Base-by-base conservation (phyloP, 1,140 invertebrate species). In the Aradophagus sp. region DNA sequence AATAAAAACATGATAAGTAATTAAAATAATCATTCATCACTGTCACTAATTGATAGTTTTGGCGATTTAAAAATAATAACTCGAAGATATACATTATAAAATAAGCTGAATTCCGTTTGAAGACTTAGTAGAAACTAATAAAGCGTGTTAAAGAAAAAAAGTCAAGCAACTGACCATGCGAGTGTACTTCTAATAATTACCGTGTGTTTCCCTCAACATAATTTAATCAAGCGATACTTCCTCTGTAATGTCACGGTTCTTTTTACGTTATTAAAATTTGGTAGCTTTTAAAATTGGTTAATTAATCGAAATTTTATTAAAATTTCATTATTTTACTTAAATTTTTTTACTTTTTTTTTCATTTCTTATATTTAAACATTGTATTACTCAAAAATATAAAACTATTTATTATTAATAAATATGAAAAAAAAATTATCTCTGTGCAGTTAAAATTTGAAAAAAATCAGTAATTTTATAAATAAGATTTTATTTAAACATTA, bases 101-200 rank as follows among this genome's bases (percentile, higher is more conserved):
- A n/a, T n/a, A n/a, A n/a, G n/a, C n/a, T n/a, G n/a, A 23, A 23
- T 23, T 23, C 4, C 4, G 20, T 8, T 23, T 23, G 4, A 4
- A 23, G 8, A 23, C 8, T 23, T 4, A 23, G 4, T 4, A 23
- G 8, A 23, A 23, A 23, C 8, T 23, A 36, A 36, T 2, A 10
- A 36, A 7, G 17, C 15, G 10, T 36, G 34, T 34, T 5, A 12
- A 4, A 14, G 15, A 29, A 15, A 44, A 48, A 73, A 80, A 47
- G 39, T 62, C n/a, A 62, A 26, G 55, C 73, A 23, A 74, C 66
- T 14, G 31, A 83, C 11, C 44, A 63, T 13, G 71, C 39, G 4
- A 65, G 81, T 7, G 66, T 78, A 27, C 63, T 77, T 27, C 76
- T 74, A 23, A 80, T 72, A 20, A 81, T 83, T 73, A 80, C 78